Evolutionary conservation across 2,113 vertebrate species (phyloP), one percentile per base, ranked within the genome.

Genomic region (Taxidea taxus): DNA sequence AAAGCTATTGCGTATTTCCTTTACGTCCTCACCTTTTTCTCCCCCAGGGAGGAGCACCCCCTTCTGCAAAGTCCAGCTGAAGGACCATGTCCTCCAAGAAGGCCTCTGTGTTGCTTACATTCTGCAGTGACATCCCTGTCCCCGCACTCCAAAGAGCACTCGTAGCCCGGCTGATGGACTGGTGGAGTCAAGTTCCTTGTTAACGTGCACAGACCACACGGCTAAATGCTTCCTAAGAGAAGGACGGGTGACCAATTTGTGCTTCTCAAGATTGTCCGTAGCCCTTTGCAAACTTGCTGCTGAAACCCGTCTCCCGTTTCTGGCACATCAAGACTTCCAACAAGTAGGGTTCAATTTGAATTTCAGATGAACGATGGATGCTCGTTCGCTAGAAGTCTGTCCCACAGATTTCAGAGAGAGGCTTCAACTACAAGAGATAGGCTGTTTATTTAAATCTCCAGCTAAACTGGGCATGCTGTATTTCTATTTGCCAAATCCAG

Each of bases 221-320:
- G 51, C 16, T 75, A 72, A 62, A 27, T 0, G 0, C 27, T 74
- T 31, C 42, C 14, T 27, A 87, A 10, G 9, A n/a, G 27, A 27
- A 27, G 31, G 58, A 42, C 0, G 7, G 18, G 29, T 25, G 7
- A 34, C 6, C 4, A 6, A 12, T 2, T 16, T 42, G 7, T 20
- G 51, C 12, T 21, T 87, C 25, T 80, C 34, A 62, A 42, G 18
- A 23, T 21, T 29, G 34, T 58, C 25, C 25, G 4, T 0, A 21
- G 51, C 14, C 42, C 14, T 60, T 13, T 31, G 39, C 27, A 8
- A 27, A 14, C 11, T 18, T 16, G 39, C 42, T 23, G 20, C 39
- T 6, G 4, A 20, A 49, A 34, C 34, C 21, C 39, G 12, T 58
- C 42, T n/a, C 27, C 34, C 1, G 0, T 70, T 27, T 49, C 42